phyloP scores from a whole-genome alignment of 1,140 invertebrate genomes.

The Nymphalis io region DNA sequence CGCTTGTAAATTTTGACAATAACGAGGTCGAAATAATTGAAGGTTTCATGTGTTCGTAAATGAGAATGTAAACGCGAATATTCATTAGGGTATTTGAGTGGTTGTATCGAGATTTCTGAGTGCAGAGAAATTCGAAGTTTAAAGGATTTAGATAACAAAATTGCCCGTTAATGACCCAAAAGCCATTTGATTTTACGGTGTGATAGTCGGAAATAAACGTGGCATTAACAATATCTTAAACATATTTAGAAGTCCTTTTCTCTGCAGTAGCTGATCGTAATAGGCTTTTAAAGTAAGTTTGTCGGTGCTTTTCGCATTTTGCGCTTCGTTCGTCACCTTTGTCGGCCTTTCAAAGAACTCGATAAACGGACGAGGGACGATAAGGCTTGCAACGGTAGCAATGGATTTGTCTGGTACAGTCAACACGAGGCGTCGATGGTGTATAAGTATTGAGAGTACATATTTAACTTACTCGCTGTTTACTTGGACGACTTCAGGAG shows the following conservation, averaged over 20 bases:
- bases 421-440: slow-evolving; percentile 54
- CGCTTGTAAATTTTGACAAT: slow-evolving; percentile 24
- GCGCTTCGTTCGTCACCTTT: slow-evolving; percentile 69
- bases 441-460: slow-evolving; percentile 56
- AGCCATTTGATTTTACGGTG: slow-evolving; percentile 23
- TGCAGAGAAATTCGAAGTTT: slow-evolving; percentile 28
- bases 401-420: slow-evolving; percentile 73
- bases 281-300: slow-evolving; percentile 54
- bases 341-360: slow-evolving; percentile 67
- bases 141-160: slow-evolving; percentile 35
- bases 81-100: slow-evolving; percentile 31
- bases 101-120: slow-evolving; percentile 13
- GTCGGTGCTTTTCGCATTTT: slow-evolving; percentile 55
- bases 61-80: slow-evolving; percentile 19
- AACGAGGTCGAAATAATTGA: slow-evolving; percentile 32
- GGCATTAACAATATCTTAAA: slow-evolving; percentile 43
- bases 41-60: slow-evolving; percentile 26
- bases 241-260: slow-evolving; percentile 40
- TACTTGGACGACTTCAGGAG: slow-evolving; percentile 42
- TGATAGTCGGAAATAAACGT: slow-evolving; percentile 35
- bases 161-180: slow-evolving; percentile 35
- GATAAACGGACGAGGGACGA: slow-evolving; percentile 68
- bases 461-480: slow-evolving; percentile 57
- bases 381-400: slow-evolving; percentile 71
- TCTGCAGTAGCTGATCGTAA: slow-evolving; percentile 42